Percentiles rank a stretch among this genome's conserved stretches.
Conservation (phyloP, 1,140 invertebrate species). For the Leptinotarsa lineolata region DNA sequence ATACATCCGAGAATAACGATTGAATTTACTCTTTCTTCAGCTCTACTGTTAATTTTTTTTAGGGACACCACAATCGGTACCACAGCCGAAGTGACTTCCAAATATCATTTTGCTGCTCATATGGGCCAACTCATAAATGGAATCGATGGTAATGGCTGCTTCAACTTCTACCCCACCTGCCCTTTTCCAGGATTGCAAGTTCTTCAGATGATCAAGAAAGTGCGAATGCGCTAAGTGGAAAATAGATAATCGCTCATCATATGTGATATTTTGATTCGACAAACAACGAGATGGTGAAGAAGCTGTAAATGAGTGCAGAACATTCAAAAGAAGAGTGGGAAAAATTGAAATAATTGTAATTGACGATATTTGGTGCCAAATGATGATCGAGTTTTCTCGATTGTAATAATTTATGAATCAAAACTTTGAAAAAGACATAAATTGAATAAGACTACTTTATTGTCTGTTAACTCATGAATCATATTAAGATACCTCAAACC, state of each 20-base stretch:
- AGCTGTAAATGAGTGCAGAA: neutral
- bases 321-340: too few species aligned
- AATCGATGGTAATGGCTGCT: constrained; percentile 71
- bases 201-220: constrained; percentile 71
- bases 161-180: constrained; percentile 73
- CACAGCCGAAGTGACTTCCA: constrained; percentile 63
- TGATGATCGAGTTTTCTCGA: too few species aligned
- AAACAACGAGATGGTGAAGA: neutral
- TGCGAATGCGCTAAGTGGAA: constrained; percentile 57
- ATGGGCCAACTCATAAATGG: constrained; percentile 79
- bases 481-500: too few species aligned
- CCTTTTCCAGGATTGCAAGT: constrained; percentile 69
- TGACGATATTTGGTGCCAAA: too few species aligned
- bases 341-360: too few species aligned
- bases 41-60: constrained; percentile 32
- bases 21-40: neutral
- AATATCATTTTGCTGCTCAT: constrained; percentile 80
- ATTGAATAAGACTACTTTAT: too few species aligned
- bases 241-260: constrained; percentile 9
- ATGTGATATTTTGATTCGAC: neutral
- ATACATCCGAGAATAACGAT: too few species aligned
- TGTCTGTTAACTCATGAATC: too few species aligned
- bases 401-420: neutral
- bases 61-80: constrained; percentile 53
- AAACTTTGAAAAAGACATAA: neutral